Percentiles rank a stretch among this genome's conserved stretches.
Conservation (phyloP, 2,113 vertebrate species). For the Noctilio leporinus region DNA sequence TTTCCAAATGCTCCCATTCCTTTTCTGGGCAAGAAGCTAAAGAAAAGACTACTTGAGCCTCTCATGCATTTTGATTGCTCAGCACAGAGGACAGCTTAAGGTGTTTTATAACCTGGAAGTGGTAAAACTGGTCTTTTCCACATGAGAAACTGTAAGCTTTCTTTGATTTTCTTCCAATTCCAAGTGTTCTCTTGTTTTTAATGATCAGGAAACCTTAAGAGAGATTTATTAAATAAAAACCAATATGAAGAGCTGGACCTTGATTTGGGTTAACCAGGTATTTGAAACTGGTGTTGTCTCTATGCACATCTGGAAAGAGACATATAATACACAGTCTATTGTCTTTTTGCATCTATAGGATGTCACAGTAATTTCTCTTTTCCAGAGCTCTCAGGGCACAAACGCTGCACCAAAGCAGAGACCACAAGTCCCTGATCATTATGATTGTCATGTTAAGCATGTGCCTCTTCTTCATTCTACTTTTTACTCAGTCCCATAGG, state of each 20-base stretch:
- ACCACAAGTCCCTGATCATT: too few species aligned
- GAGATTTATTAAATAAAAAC: background rate
- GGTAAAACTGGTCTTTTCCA: background rate
- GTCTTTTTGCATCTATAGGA: too few species aligned
- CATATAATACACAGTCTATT: rapidly evolving
- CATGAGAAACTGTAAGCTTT: background rate
- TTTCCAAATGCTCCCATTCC: background rate
- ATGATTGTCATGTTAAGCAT: too few species aligned
- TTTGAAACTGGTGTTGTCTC: background rate
- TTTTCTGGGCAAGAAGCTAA: background rate
- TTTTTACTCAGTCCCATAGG: too few species aligned
- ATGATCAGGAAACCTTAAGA: background rate
- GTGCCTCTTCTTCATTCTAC: too few species aligned
- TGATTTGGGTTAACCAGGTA: background rate
- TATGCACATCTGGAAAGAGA: background rate
- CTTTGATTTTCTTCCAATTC: background rate
- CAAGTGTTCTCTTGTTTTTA: background rate
- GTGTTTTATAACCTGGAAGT: background rate
- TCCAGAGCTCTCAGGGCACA: too few species aligned
- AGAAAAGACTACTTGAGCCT: background rate
- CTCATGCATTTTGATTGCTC: background rate
- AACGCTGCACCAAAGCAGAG: too few species aligned
- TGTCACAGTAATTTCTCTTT: too few species aligned
- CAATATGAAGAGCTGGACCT: background rate
- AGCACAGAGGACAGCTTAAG: background rate